Evolutionary conservation across 2,888 invertebrate genomes (phyloP).

Genomic region (Acleris laterana): DNA sequence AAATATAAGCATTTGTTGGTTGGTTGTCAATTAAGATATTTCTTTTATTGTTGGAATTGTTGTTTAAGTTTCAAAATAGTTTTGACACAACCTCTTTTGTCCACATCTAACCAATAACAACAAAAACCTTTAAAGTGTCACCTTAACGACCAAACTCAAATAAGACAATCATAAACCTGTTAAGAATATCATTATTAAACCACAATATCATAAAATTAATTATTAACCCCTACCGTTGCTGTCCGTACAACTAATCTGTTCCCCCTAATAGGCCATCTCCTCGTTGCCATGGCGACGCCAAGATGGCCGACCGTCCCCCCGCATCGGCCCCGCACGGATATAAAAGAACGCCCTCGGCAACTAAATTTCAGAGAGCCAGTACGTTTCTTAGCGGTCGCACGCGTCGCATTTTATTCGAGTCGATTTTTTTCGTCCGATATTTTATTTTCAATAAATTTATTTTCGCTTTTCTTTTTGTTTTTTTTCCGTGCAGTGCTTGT

Average conservation of each 20-base stretch:
- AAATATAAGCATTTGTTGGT: too few species aligned
- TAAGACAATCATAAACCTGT: slow-evolving; percentile 33
- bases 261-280: slow-evolving; percentile 84
- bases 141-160: slow-evolving; percentile 1
- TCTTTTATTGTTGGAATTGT: too few species aligned
- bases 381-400: slow-evolving; percentile 55
- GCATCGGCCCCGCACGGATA: slow-evolving; percentile 60
- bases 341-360: slow-evolving; percentile 67
- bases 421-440: slow-evolving; percentile 46
- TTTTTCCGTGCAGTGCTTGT: slow-evolving; percentile 55
- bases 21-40: too few species aligned
- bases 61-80: too few species aligned
- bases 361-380: slow-evolving; percentile 73
- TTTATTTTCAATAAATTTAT: slow-evolving; percentile 48
- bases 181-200: slow-evolving; percentile 27
- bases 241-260: slow-evolving; percentile 78
- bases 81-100: too few species aligned
- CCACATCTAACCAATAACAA: too few species aligned
- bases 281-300: slow-evolving; percentile 75
- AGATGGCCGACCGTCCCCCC: slow-evolving; percentile 75
- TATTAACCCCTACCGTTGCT: slow-evolving; percentile 53
- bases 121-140: background rate
- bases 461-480: slow-evolving; percentile 45
- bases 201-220: slow-evolving; percentile 41
- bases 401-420: slow-evolving; percentile 54